Evolutionary conservation across 2,113 vertebrate species (phyloP).

Genomic region (Australoheros scitulus): DNA sequence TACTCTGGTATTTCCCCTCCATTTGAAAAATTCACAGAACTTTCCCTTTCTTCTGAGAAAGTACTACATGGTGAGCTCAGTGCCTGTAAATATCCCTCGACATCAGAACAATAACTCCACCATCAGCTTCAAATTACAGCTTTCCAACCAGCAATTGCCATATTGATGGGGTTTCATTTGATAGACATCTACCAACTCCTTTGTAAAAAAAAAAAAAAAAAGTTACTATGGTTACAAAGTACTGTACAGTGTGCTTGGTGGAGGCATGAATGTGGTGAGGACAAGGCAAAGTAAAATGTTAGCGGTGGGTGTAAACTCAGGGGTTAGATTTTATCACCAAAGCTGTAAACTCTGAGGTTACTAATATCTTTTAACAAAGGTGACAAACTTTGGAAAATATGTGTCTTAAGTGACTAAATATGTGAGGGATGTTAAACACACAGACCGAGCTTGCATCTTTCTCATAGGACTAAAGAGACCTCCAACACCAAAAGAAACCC

Average conservation of each 20-base stretch:
- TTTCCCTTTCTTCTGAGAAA: background rate
- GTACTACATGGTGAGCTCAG: slow-evolving; percentile 26
- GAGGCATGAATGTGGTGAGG: background rate
- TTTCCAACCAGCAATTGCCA: slow-evolving; percentile 49
- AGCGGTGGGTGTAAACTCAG: slow-evolving; percentile 23
- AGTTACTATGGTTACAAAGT: slow-evolving; percentile 76
- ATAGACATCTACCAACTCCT: slow-evolving; percentile 52
- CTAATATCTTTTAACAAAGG: background rate
- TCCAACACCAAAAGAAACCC: slow-evolving; percentile 5
- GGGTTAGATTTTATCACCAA: slow-evolving; percentile 7
- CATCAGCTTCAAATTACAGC: slow-evolving; percentile 37
- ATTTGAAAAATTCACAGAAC: background rate
- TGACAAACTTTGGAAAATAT: background rate
- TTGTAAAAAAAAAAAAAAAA: slow-evolving; percentile 39
- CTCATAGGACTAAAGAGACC: background rate
- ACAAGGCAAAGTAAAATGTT: slow-evolving; percentile 27
- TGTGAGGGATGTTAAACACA: background rate
- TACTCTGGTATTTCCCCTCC: slow-evolving; percentile 2
- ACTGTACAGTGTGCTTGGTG: slow-evolving; percentile 24
- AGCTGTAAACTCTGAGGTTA: slow-evolving; percentile 7
- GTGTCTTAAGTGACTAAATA: background rate
- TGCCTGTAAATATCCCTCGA: slow-evolving; percentile 20
- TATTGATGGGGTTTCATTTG: slow-evolving; percentile 50
- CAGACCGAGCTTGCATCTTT: background rate
- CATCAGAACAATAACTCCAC: slow-evolving; percentile 42